These are phyloP conservation scores for Erebia aethiops DNA, from an alignment of 2,888 invertebrate genomes.

Conservation along the genomic window DNA sequence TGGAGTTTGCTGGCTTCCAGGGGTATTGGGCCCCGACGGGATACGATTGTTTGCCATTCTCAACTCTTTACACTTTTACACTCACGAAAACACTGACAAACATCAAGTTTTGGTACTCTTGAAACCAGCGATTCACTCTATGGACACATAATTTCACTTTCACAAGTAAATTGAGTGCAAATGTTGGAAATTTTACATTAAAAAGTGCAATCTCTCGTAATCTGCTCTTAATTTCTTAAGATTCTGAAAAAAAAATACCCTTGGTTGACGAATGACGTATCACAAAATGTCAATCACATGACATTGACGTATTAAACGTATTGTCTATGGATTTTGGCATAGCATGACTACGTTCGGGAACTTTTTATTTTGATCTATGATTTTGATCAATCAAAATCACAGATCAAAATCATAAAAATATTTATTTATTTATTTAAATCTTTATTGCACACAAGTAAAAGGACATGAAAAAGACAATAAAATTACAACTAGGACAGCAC, in stretches of 20 bases:
- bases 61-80: slow-evolving; percentile 17
- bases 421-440: too few relatives aligned
- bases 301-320: too few relatives aligned
- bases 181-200: neutral
- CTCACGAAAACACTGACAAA: slow-evolving; percentile 23
- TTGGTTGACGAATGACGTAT: neutral
- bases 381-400: too few relatives aligned
- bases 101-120: neutral
- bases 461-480: too few relatives aligned
- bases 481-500: too few relatives aligned
- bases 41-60: slow-evolving; percentile 67
- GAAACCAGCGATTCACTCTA: slow-evolving; percentile 3
- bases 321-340: too few relatives aligned
- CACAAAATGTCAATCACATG: neutral
- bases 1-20: slow-evolving; percentile 78
- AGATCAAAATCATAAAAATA: too few relatives aligned
- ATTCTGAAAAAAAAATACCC: too few relatives aligned
- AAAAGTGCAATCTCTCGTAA: slow-evolving; percentile 5
- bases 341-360: too few relatives aligned
- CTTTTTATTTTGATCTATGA: too few relatives aligned
- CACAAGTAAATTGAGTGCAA: neutral
- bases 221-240: too few relatives aligned
- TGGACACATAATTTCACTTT: neutral
- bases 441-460: too few relatives aligned
- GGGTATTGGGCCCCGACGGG: slow-evolving; percentile 78